Evolutionary conservation across 1,140 invertebrate genomes (phyloP), one percentile per base, ranked within the genome.

Genomic region (Bombus picipes): DNA sequence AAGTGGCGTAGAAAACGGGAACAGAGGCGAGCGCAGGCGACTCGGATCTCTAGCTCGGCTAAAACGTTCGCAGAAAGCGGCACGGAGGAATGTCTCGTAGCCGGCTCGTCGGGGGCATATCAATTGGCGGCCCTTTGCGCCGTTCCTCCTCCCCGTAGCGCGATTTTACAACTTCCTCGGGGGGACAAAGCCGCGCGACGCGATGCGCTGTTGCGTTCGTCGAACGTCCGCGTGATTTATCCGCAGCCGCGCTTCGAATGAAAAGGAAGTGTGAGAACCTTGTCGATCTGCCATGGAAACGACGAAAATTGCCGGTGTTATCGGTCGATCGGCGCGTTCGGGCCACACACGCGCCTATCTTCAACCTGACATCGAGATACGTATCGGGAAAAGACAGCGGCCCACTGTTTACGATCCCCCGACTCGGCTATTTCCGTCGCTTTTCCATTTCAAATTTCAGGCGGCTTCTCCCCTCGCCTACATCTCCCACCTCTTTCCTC

Each of bases 91-190:
- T 72, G 85, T 87, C 73, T 90, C 88, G 88, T 87, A 81, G 75
- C 73, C 68, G 81, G 81, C 65, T 84, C 89, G 74, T 82, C 81
- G 53, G 66, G 85, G 82, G 88, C 89, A 87, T 90, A 89, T 87
- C 81, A 90, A 90, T 83, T 87, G 78, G 74, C 76, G 66, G 76
- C 72, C 75, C 81, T 81, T 83, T 81, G 34, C 59, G 59, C 57
- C 77, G 53, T 62, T 65, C 68, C 68, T 85, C 75, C 83, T 41
- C 39, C 15, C 65, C n/a, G 13, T 90, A 80, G 79, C 72, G 68
- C 88, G 88, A 92, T 93, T 95, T 95, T 94, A 94, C 81, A 93
- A 93, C 94, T 95, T 95, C 93, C 94, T 93, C 89, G 89, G 73
- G 57, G 47, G 37, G 75, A 78, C 75, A 59, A 71, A 76, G 70